These are phyloP conservation scores for Microcebus murinus DNA, from an alignment of 2,113 vertebrate species.

Conservation along the genomic window DNA sequence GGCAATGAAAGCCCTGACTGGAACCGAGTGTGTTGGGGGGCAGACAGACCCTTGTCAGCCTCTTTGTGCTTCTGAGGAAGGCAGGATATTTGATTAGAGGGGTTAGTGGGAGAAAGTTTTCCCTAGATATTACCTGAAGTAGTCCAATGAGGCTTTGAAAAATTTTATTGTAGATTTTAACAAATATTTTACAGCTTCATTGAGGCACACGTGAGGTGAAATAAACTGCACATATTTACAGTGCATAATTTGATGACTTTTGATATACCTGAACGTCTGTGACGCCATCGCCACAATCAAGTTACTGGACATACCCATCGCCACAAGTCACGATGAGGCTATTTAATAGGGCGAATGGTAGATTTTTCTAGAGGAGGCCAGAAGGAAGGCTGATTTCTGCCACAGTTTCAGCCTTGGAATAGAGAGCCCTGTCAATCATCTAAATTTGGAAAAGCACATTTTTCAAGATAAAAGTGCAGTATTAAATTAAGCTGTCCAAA, in stretches of 20 bases:
- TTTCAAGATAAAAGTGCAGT: not conserved
- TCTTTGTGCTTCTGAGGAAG: not conserved
- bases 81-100: not conserved
- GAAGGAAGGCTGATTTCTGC: not conserved
- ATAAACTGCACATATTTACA: not conserved
- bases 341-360: not conserved
- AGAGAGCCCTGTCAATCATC: not conserved
- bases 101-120: not conserved
- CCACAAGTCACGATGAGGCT: not conserved
- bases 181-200: not conserved
- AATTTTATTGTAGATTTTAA: not conserved
- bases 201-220: not conserved
- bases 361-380: not conserved
- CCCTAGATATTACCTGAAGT: not conserved
- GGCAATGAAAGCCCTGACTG: not conserved
- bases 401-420: not conserved
- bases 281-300: not conserved
- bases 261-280: not conserved
- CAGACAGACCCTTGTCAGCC: not conserved
- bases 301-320: not conserved
- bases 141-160: not conserved
- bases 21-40: not conserved
- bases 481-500: not conserved
- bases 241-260: not conserved
- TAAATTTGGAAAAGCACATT: constrained; percentile 13